These are phyloP conservation scores for Palythoa grandiflora DNA, from an alignment of 92 coral and sea anemone genomes.

Conservation along the genomic window DNA sequence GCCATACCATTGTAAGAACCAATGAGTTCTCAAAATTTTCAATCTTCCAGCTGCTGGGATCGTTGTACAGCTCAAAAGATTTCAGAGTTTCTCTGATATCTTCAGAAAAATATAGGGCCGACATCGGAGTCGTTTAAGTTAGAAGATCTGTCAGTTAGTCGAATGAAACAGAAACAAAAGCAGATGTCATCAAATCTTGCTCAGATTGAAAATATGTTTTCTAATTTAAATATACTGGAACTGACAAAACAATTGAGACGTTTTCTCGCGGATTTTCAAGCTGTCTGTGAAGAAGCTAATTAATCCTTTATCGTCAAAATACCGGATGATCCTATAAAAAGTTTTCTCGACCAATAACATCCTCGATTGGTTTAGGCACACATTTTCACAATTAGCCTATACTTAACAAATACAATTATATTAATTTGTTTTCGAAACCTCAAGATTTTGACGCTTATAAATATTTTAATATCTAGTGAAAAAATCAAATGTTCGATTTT, in stretches of 20 bases:
- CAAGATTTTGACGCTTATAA: background rate
- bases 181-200: background rate
- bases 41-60: constrained; percentile 30
- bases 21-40: background rate
- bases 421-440: background rate
- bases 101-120: constrained; percentile 6
- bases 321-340: background rate
- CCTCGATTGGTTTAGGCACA: background rate
- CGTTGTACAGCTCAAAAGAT: constrained; percentile 13
- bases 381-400: background rate
- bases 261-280: background rate
- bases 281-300: background rate
- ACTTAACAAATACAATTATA: background rate
- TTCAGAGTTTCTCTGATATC: constrained; percentile 16
- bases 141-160: background rate
- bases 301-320: background rate
- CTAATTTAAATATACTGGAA: background rate
- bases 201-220: background rate
- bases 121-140: background rate
- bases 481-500: background rate
- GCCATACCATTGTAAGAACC: constrained; percentile 39
- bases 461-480: background rate
- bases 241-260: background rate
- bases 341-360: constrained; percentile 3
- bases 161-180: too few relatives aligned